phyloP scores from a whole-genome alignment of 2,888 invertebrate species.

The Latheticus oryzae region DNA sequence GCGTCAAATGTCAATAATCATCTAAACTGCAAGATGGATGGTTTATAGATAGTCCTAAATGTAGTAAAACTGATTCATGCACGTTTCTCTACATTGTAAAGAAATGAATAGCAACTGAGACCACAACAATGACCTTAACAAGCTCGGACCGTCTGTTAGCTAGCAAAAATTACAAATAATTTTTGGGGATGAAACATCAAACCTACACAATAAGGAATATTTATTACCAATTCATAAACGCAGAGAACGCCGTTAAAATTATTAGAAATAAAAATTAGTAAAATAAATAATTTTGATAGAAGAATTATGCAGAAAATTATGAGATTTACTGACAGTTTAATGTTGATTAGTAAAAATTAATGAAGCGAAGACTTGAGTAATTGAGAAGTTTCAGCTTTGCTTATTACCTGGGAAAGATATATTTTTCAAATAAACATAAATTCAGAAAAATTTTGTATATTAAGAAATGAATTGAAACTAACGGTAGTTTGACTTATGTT shows the following conservation, averaged over 20 bases:
- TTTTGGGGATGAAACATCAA: slow-evolving; percentile 17
- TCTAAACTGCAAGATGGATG: slow-evolving; percentile 57
- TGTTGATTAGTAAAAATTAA: slow-evolving; percentile 25
- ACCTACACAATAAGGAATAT: slow-evolving; percentile 21
- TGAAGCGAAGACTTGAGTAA: slow-evolving; percentile 5
- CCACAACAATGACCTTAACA: slow-evolving; percentile 54
- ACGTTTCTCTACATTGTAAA: slow-evolving; percentile 37
- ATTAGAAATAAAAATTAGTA: no score
- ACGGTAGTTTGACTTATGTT: no score
- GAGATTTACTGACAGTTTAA: slow-evolving; percentile 11
- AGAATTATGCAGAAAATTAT: neutral
- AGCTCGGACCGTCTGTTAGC: slow-evolving; percentile 43
- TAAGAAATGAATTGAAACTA: no score
- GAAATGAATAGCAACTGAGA: slow-evolving; percentile 45
- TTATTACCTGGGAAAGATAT: no score
- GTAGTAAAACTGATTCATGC: slow-evolving; percentile 50
- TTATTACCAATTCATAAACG: slow-evolving; percentile 14
- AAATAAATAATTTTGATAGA: no score
- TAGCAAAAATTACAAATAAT: slow-evolving; percentile 21
- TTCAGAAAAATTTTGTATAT: no score
- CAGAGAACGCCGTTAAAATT: neutral
- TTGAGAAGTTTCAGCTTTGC: no score
- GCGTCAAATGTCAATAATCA: slow-evolving; percentile 54
- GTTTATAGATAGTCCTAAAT: slow-evolving; percentile 52
- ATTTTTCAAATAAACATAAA: no score